Evolutionary conservation across 2,888 invertebrate species (phyloP).

Genomic region (Leucozona laternaria): DNA sequence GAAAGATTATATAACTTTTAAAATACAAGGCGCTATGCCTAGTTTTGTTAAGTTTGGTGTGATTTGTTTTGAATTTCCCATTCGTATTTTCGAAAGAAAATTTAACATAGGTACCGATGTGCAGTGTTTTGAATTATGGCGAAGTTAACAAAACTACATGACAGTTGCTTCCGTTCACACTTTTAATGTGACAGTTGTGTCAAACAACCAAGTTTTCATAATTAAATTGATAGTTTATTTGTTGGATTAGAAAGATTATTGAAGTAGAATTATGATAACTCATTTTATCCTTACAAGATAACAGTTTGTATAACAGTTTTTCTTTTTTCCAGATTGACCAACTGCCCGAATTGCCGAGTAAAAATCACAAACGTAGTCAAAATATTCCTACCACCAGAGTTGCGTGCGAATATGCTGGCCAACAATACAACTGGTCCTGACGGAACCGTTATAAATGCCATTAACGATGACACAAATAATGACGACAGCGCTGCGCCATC

Average conservation of each 20-base stretch:
- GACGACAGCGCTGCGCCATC: slow-evolving; percentile 44
- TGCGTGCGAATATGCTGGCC: slow-evolving; percentile 78
- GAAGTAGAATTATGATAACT: not conserved
- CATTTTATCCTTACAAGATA: no score
- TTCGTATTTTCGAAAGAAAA: no score
- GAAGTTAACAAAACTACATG: no score
- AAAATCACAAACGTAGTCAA: slow-evolving; percentile 82
- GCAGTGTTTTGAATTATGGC: no score
- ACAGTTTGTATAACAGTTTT: not conserved
- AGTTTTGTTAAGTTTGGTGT: no score
- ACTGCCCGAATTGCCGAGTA: slow-evolving; percentile 83
- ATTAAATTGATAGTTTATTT: not conserved
- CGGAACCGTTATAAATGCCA: slow-evolving; percentile 59
- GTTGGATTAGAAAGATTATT: not conserved
- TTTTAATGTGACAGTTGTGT: no score
- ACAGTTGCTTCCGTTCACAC: no score
- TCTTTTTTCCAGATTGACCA: slow-evolving; percentile 80
- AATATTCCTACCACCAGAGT: slow-evolving; percentile 83
- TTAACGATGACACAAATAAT: slow-evolving; percentile 49
- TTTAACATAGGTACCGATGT: no score
- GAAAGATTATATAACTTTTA: no score
- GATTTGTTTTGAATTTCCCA: no score
- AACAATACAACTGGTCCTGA: slow-evolving; percentile 31
- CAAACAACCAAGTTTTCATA: no score
- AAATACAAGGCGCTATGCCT: no score